Percentiles rank a stretch among this genome's conserved stretches.
phyloP scores from a whole-genome alignment of 2,888 invertebrate species.

The Trichogramma evanescens region DNA sequence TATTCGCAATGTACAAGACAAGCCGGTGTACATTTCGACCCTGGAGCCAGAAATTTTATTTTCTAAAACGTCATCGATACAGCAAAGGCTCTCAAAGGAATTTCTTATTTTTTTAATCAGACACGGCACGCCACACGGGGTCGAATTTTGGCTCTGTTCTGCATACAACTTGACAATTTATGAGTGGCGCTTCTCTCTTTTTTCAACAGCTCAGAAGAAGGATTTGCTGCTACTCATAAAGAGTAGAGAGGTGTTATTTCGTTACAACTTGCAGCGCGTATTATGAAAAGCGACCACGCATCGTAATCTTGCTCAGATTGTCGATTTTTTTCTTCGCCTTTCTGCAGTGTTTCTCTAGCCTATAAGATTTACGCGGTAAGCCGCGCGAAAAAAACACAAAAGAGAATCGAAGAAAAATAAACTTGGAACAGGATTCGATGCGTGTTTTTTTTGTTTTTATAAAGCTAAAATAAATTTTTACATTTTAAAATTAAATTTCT shows the following conservation, averaged over 20 bases:
- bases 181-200: conserved; percentile 38
- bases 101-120: no score
- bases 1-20: neutral
- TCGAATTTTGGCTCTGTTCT: conserved; percentile 20
- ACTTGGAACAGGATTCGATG: conserved; percentile 11
- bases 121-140: no score
- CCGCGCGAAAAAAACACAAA: neutral
- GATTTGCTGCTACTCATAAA: conserved; percentile 21
- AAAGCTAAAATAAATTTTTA: no score
- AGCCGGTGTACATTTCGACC: neutral
- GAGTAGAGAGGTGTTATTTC: conserved; percentile 31
- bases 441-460: neutral
- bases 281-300: conserved; percentile 22
- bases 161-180: conserved; percentile 38
- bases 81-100: no score
- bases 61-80: no score
- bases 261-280: conserved; percentile 28
- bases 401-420: neutral
- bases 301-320: conserved; percentile 20
- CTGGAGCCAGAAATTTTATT: no score
- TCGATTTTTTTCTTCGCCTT: conserved; percentile 25
- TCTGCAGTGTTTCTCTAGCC: conserved; percentile 21
- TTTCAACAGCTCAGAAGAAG: neutral
- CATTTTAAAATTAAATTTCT: no score
- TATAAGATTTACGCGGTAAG: conserved; percentile 26